Percentiles rank a stretch among this genome's conserved stretches.
phyloP scores from a whole-genome alignment of 2,113 vertebrate genomes.

The Alligator mississippiensis region DNA sequence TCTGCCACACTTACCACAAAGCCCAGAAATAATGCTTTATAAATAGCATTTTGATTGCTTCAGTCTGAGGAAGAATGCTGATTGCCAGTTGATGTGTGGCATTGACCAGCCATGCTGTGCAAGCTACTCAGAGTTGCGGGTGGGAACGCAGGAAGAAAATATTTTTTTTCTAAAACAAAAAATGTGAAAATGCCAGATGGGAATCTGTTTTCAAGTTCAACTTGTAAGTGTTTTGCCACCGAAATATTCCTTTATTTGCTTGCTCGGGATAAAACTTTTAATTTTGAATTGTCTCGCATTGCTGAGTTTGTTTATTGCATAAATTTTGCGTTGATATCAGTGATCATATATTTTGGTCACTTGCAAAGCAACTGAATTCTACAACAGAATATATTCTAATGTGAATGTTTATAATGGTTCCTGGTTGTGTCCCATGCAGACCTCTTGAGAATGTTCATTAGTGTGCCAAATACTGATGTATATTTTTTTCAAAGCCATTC shows the following conservation, averaged over 20 bases:
- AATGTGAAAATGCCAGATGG: background rate
- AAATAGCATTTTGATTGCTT: background rate
- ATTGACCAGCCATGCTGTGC: background rate
- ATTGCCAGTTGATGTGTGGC: background rate
- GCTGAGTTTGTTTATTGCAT: background rate
- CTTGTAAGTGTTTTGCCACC: background rate
- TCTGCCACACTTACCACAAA: background rate
- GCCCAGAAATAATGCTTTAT: background rate
- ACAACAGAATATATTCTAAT: background rate
- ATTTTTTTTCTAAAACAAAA: background rate
- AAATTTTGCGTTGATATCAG: background rate
- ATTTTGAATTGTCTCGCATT: background rate
- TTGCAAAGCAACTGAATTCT: slow-evolving; percentile 42
- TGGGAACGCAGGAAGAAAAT: background rate
- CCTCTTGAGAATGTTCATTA: slow-evolving; percentile 44
- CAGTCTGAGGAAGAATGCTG: background rate
- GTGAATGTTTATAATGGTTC: slow-evolving; percentile 51
- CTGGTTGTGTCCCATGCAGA: slow-evolving; percentile 39
- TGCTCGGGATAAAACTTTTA: slow-evolving; percentile 8
- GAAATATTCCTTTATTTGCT: background rate
- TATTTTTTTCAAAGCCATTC: slow-evolving; percentile 50
- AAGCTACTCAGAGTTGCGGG: background rate
- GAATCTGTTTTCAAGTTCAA: slow-evolving; percentile 1
- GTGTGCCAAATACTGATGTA: slow-evolving; percentile 54
- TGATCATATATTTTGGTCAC: slow-evolving; percentile 46